These are phyloP conservation scores for Gorilla gorilla DNA, from an alignment of 2,113 vertebrate species.

Conservation along the genomic window DNA sequence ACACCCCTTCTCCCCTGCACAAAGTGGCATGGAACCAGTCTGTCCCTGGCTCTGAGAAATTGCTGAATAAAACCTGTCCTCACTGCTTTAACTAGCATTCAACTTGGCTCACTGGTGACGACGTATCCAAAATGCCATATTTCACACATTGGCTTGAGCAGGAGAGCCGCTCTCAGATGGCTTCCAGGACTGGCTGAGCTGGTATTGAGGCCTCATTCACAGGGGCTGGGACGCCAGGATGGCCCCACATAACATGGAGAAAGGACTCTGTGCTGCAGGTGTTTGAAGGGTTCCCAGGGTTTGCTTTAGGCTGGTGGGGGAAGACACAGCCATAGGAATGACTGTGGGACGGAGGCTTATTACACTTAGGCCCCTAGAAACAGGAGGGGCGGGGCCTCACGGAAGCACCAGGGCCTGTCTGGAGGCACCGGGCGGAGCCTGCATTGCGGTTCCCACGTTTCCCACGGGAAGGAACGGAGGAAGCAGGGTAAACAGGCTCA, in stretches of 20 bases:
- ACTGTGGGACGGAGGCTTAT: no score
- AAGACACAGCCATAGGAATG: not conserved
- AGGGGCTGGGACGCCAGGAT: not conserved
- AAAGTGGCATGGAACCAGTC: not conserved
- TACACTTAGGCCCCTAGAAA: not conserved
- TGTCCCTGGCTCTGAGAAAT: not conserved
- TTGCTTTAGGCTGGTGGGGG: no score
- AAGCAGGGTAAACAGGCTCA: not conserved
- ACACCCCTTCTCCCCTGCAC: not conserved
- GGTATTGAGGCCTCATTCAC: rapidly evolving
- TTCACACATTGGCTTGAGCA: not conserved
- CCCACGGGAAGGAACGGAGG: not conserved
- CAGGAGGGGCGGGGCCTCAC: not conserved
- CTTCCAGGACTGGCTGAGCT: not conserved
- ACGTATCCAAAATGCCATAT: not conserved
- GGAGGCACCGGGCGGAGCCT: no score
- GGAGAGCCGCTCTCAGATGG: not conserved
- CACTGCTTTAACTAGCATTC: not conserved
- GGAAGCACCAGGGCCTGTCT: not conserved
- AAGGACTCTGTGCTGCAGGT: not conserved
- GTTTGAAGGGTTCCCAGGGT: no score
- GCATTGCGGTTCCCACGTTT: not conserved
- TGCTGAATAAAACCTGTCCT: not conserved
- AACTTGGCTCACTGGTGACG: not conserved
- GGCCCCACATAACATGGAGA: not conserved